A percentile compares a stretch with the other conserved stretches of the same genome.
Conservation (phyloP, 2,797 vertebrate species). For the Mormyrus hasselquistii region DNA sequence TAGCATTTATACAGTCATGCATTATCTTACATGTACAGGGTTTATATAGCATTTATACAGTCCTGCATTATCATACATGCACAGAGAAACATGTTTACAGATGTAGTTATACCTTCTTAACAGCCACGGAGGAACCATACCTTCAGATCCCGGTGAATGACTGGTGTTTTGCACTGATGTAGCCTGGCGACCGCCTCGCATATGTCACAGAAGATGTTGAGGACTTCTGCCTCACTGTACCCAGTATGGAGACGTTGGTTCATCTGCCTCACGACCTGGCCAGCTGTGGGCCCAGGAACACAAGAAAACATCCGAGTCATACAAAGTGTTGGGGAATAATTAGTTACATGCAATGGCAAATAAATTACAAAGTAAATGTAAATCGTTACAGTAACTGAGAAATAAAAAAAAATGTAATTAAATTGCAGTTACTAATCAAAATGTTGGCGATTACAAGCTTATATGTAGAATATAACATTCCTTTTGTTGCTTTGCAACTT, state of each 20-base stretch:
- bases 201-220: slow-evolving; percentile 87
- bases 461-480: background rate
- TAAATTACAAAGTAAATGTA: background rate
- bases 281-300: slow-evolving; percentile 53
- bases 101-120: background rate
- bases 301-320: background rate
- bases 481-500: background rate
- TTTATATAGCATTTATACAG: background rate
- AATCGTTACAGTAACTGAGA: background rate
- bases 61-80: background rate
- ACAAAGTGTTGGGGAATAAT: background rate
- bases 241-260: slow-evolving; percentile 86
- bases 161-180: slow-evolving; percentile 94
- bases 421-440: background rate
- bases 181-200: slow-evolving; percentile 92
- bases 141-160: slow-evolving; percentile 95
- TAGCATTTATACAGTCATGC: background rate
- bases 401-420: background rate
- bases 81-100: background rate
- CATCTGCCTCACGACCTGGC: slow-evolving; percentile 98
- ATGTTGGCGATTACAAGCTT: background rate
- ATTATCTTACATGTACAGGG: background rate
- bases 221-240: slow-evolving; percentile 82
- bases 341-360: background rate
- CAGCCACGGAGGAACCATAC: slow-evolving; percentile 48